Evolutionary conservation across 37 sponge, comb jelly and placozoan genomes (phyloP), one percentile per base, ranked within the genome.

Genomic region (Aplysina aerophoba): DNA sequence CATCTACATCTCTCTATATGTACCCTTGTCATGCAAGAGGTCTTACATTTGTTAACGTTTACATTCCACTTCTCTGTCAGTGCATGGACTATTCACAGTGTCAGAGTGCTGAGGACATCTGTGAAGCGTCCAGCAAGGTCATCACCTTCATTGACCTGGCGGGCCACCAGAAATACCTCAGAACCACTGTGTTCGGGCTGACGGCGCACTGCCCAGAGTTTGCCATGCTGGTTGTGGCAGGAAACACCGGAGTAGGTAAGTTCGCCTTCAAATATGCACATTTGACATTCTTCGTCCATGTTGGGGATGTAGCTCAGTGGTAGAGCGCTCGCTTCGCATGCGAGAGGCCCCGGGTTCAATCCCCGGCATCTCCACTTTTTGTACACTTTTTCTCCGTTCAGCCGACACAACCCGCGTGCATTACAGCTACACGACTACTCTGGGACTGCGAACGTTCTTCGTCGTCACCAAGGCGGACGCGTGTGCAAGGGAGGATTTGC

Each of bases 261-360:
- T 92, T 6, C 22, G 19, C 25, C n/a, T 79, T 69, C 41, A 81
- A 82, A 37, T n/a, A 33, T 59, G 21, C 0, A 36, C n/a, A 87
- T 28, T 81, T 40, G 40, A 0, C 33, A 27, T 27, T 55, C 0
- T 67, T 81, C 25, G 2, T 20, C 13, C 20, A 44, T 33, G 57
- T 81, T 59, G 98, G 98, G 98, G 98, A 94, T 98, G 96, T 98
- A 98, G 98, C 98, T 98, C 98, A 98, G 98, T 89, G 98, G 98
- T 95, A 98, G 98, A 98, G 98, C 98, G 98, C 96, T 95, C 88
- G 98, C 96, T 98, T 98, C 96, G 98, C 98, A 98, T 98, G 96
- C 85, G 90, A 95, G 96, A 98, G 98, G 98, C 96, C 98, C 94
- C 96, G 98, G 98, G 98, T 98, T 98, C 98, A 90, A 98, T 93